These are phyloP conservation scores for Drosophila quadrilineata DNA, from an alignment of 1,140 invertebrate species.

Conservation along the genomic window DNA sequence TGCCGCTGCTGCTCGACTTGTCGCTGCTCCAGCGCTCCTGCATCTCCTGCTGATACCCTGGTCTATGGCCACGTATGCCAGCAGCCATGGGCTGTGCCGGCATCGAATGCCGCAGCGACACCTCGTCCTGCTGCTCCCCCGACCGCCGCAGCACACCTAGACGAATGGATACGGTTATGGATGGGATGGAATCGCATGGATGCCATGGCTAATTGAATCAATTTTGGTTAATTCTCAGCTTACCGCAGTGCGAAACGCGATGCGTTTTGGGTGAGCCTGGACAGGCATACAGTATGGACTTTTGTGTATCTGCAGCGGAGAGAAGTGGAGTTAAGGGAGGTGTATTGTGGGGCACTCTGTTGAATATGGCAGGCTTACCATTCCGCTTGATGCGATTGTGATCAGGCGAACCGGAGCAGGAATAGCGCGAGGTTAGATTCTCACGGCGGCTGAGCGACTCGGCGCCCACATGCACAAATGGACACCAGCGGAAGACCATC, in stretches of 20 bases:
- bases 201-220: not conserved
- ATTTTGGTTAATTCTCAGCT: slow-evolving; percentile 1
- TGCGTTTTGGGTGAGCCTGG: slow-evolving; percentile 76
- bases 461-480: slow-evolving; percentile 86
- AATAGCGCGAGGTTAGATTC: slow-evolving; percentile 86
- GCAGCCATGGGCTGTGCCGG: slow-evolving; percentile 21
- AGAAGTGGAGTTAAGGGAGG: slow-evolving; percentile 11
- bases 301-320: slow-evolving; percentile 76
- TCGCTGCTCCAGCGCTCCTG: slow-evolving; percentile 53
- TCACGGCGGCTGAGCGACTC: slow-evolving; percentile 86
- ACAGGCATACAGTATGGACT: slow-evolving; percentile 79
- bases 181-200: not conserved
- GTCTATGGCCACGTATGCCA: slow-evolving; percentile 15
- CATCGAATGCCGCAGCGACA: slow-evolving; percentile 19
- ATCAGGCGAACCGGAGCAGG: slow-evolving; percentile 87
- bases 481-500: slow-evolving; percentile 92
- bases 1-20: slow-evolving; percentile 9
- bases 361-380: slow-evolving; percentile 82
- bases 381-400: slow-evolving; percentile 87
- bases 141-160: slow-evolving; percentile 47
- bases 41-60: slow-evolving; percentile 59
- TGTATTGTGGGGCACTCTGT: too few species aligned
- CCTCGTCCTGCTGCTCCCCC: slow-evolving; percentile 30
- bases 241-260: slow-evolving; percentile 76
- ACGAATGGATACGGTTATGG: too few species aligned